Evolutionary conservation across 2,113 vertebrate genomes (phyloP), one percentile per base, ranked within the genome.

Genomic region (Carassius carassius): DNA sequence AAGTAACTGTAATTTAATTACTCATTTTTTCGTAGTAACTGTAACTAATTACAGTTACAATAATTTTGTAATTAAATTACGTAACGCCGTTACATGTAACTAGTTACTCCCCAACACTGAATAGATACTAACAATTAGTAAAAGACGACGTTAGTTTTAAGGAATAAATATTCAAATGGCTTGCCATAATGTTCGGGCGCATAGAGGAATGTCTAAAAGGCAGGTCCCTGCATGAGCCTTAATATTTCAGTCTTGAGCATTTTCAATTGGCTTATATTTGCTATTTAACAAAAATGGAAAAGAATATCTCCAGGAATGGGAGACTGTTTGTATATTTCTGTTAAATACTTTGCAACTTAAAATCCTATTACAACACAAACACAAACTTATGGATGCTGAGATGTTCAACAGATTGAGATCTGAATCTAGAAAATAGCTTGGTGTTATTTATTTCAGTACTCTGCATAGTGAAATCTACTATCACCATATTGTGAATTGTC

Each of bases 381-480:
- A 37, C 17, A 41, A 19, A 41, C 67, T 60, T n/a, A 8, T 60
- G 21, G 56, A 60, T n/a, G 19, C 19, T 21, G 10, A 21, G 25
- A 35, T 29, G 16, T 32, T 35, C 8, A 35, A 58, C 25, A 56
- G 9, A 77, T 21, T 77, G 25, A 75, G 9, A 54, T 25, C 23
- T 32, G 74, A 76, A 17, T 21, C 69, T 72, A 41, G 21, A 72
- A 1, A 77, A 77, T 41, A 21, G 69, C 19, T 0, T 41, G 6
- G 3, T 63, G 58, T 80, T 47, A 29, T 80, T 80, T 80, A 80
- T 80, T 79, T 80, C 14, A 19, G 35, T 25, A 63, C 7, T 80
- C 35, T 63, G n/a, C 37, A 49, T 47, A 65, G 37, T 29, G 25
- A 76, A 76, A 76, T 76, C 35, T 47, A 47, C 35, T 25, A 29